phyloP scores from a whole-genome alignment of 2,888 invertebrate genomes.

The Cyrtodaria siliqua region DNA sequence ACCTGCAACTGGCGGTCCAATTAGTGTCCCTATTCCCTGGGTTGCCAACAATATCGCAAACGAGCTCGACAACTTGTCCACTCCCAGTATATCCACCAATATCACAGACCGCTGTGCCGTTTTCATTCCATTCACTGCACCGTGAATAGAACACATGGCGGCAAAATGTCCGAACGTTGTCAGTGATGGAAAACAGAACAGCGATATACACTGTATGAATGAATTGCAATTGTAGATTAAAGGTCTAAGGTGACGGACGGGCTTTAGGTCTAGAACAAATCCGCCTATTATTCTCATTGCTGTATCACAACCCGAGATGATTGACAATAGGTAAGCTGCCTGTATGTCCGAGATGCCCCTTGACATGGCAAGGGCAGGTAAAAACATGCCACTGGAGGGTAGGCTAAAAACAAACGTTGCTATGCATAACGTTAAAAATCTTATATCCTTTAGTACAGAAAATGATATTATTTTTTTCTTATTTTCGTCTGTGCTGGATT shows the following conservation, averaged over 20 bases:
- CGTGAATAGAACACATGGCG: slow-evolving; percentile 42
- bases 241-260: slow-evolving; percentile 68
- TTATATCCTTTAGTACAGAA: slow-evolving; percentile 64
- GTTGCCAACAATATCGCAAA: slow-evolving; percentile 35
- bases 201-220: slow-evolving; percentile 60
- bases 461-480: slow-evolving; percentile 45
- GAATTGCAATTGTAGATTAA: slow-evolving; percentile 68
- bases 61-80: slow-evolving; percentile 50
- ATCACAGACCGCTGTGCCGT: slow-evolving; percentile 58
- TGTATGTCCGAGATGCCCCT: slow-evolving; percentile 66
- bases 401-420: slow-evolving; percentile 62
- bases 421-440: slow-evolving; percentile 61
- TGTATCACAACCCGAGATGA: slow-evolving; percentile 71
- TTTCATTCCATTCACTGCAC: slow-evolving; percentile 23
- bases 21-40: slow-evolving; percentile 41
- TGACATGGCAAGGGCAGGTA: slow-evolving; percentile 73
- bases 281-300: slow-evolving; percentile 70
- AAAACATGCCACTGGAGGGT: slow-evolving; percentile 68
- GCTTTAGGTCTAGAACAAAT: slow-evolving; percentile 68
- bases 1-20: slow-evolving; percentile 56
- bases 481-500: neutral
- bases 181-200: slow-evolving; percentile 63
- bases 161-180: slow-evolving; percentile 41
- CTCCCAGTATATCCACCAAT: slow-evolving; percentile 55
- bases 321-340: slow-evolving; percentile 70